phyloP scores from a whole-genome alignment of 2,113 vertebrate genomes.

The Otus sunia region DNA sequence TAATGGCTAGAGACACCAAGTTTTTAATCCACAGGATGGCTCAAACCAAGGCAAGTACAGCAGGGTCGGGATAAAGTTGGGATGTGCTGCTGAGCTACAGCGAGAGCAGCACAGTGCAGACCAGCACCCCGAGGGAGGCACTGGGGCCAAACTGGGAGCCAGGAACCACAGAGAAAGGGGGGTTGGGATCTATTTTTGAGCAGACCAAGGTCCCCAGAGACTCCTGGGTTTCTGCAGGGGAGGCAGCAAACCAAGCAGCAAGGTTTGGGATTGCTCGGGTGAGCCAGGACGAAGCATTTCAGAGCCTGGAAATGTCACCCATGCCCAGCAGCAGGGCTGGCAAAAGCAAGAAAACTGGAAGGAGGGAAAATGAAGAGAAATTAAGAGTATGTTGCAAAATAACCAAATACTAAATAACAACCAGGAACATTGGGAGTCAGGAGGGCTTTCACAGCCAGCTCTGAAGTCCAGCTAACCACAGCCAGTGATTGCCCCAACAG shows the following conservation, averaged over 20 bases:
- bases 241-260: background rate
- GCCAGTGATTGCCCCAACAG: background rate
- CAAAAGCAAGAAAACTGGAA: background rate
- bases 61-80: background rate
- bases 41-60: accelerated
- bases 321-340: background rate
- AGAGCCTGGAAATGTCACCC: background rate
- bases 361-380: background rate
- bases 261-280: accelerated
- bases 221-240: background rate
- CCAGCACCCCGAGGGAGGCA: background rate
- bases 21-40: accelerated
- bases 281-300: background rate
- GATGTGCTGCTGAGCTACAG: background rate
- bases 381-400: background rate
- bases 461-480: no score
- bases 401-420: background rate
- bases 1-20: accelerated
- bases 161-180: background rate
- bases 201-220: background rate
- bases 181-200: background rate
- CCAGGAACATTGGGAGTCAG: background rate
- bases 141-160: background rate
- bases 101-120: accelerated
- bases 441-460: background rate